These are phyloP conservation scores for Drosophila nr. medialis DNA, from an alignment of 2,888 invertebrate species.

Conservation along the genomic window DNA sequence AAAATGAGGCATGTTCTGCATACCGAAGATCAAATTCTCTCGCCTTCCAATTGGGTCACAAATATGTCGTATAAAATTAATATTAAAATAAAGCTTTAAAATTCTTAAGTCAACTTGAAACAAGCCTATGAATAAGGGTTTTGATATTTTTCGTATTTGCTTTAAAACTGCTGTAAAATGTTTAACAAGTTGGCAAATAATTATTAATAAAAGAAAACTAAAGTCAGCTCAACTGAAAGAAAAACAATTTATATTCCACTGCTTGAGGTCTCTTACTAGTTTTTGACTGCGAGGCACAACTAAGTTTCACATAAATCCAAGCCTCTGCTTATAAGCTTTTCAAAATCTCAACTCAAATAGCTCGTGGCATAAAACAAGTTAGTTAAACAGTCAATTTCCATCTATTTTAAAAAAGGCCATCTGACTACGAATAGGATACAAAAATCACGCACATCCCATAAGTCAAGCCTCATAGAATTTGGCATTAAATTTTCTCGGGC, in stretches of 20 bases:
- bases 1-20: conserved; percentile 20
- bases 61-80: neutral
- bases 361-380: neutral
- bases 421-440: conserved; percentile 19
- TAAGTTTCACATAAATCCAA: neutral
- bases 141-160: neutral
- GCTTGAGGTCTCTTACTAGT: neutral
- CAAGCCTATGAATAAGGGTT: neutral
- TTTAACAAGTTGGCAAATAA: neutral
- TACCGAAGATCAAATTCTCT: conserved; percentile 4
- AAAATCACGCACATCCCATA: conserved; percentile 48
- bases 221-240: neutral
- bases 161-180: neutral
- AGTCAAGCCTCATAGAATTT: conserved; percentile 55
- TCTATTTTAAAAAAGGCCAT: conserved; percentile 9
- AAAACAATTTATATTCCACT: neutral
- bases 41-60: neutral
- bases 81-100: neutral
- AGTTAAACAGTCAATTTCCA: conserved; percentile 6
- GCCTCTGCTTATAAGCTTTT: neutral
- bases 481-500: conserved; percentile 38
- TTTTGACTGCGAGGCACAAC: neutral
- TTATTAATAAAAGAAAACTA: neutral
- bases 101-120: neutral
- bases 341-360: neutral